phyloP scores from a whole-genome alignment of 2,797 vertebrate genomes.

The Chrosomus eos region DNA sequence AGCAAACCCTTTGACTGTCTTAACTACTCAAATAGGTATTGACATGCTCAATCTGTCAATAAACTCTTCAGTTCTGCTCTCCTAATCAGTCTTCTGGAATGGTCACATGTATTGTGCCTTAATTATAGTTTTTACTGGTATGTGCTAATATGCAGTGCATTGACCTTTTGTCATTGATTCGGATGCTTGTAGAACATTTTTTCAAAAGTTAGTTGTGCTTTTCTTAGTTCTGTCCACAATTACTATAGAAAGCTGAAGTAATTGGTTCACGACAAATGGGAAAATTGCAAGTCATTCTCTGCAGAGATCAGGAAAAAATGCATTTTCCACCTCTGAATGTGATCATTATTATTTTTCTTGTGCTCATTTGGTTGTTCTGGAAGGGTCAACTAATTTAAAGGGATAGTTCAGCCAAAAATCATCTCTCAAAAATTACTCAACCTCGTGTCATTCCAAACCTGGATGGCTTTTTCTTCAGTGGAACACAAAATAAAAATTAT shows the following conservation, averaged over 20 bases:
- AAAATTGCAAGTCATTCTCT: not conserved
- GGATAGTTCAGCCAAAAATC: not conserved
- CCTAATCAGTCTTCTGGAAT: not conserved
- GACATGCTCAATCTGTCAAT: slow-evolving; percentile 12
- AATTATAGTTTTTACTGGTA: not conserved
- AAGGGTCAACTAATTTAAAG: not conserved
- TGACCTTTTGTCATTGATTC: slow-evolving; percentile 13
- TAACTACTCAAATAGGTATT: not conserved
- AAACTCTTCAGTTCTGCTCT: not conserved
- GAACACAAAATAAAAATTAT: no score
- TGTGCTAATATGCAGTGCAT: not conserved
- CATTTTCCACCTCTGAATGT: not conserved
- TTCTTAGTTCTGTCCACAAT: not conserved
- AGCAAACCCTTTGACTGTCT: not conserved
- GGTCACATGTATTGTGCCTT: not conserved
- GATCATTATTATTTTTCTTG: not conserved
- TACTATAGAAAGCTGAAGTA: not conserved
- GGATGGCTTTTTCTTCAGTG: no score
- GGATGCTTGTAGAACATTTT: not conserved
- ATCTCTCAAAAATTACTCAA: not conserved
- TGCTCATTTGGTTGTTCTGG: not conserved
- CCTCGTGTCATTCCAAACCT: not conserved
- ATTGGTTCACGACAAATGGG: not conserved
- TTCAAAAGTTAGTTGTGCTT: not conserved
- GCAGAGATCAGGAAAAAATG: not conserved